Conservation (phyloP, 1,140 invertebrate species). For the Portunus trituberculatus region DNA sequence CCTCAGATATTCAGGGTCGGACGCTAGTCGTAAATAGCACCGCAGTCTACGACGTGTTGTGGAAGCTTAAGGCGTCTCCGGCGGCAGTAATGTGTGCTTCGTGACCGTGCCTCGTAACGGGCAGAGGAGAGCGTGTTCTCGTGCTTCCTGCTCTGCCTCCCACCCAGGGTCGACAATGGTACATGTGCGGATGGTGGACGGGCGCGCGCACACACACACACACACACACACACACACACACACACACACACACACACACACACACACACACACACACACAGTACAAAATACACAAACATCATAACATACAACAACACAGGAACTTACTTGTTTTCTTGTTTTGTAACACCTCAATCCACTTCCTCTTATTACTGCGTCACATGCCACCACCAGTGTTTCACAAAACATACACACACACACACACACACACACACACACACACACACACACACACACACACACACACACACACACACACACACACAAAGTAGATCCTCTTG, state of each 20-base stretch:
- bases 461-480: neutral
- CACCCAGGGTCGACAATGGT: neutral
- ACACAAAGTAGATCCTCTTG: neutral
- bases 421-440: no score
- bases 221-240: neutral
- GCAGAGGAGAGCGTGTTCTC: neutral
- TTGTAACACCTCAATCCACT: no score
- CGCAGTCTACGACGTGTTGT: neutral
- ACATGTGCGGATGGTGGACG: neutral
- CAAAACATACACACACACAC: no score
- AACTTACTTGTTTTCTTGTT: no score
- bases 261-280: neutral
- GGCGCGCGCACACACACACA: neutral
- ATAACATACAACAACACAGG: no score
- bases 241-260: neutral
- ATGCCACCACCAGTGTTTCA: no score
- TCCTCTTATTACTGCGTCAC: no score
- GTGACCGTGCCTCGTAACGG: conserved; percentile 6
- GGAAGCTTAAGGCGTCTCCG: neutral
- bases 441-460: no score
- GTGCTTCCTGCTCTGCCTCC: neutral
- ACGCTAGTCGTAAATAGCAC: neutral
- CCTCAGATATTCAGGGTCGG: neutral
- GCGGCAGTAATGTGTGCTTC: conserved; percentile 6
- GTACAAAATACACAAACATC: neutral